Evolutionary conservation across 2,888 invertebrate species (phyloP).

Genomic region (Hedychridium roseum): DNA sequence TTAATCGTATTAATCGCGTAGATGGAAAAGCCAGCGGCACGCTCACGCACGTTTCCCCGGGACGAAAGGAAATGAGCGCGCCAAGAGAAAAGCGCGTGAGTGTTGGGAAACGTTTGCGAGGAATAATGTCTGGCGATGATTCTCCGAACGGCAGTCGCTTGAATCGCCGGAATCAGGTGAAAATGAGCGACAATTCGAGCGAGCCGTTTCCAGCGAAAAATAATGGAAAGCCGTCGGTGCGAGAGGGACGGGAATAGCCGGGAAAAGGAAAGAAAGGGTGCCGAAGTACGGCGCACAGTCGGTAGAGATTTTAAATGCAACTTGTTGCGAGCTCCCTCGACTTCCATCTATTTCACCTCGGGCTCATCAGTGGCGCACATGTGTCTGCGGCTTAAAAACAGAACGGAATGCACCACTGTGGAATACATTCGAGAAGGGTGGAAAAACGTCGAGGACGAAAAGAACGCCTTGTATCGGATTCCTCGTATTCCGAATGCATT

Average conservation of each 20-base stretch:
- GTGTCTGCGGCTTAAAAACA: no score
- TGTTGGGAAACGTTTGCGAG: not conserved
- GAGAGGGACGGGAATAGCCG: not conserved
- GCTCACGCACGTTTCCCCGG: no score
- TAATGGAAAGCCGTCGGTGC: no score
- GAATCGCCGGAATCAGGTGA: constrained; percentile 17
- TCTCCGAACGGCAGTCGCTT: not conserved
- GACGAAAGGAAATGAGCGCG: not conserved
- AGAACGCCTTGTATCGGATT: not conserved
- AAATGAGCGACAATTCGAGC: constrained; percentile 16
- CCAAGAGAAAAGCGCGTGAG: not conserved
- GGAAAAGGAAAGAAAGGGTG: constrained; percentile 17
- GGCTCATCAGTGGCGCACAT: constrained; percentile 15
- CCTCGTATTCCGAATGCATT: no score
- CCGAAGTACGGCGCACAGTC: constrained; percentile 20
- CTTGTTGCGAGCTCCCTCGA: constrained; percentile 47
- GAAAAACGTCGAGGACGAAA: no score
- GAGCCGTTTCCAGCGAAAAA: constrained; percentile 1
- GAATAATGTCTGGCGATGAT: not conserved
- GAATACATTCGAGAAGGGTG: no score
- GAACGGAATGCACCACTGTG: no score
- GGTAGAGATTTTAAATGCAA: constrained; percentile 50
- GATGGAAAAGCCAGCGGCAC: no score
- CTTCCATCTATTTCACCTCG: constrained; percentile 11
- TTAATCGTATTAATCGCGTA: no score